phyloP scores from a whole-genome alignment of 2,797 vertebrate genomes.

The Xiphorhynchus erythropygius region DNA sequence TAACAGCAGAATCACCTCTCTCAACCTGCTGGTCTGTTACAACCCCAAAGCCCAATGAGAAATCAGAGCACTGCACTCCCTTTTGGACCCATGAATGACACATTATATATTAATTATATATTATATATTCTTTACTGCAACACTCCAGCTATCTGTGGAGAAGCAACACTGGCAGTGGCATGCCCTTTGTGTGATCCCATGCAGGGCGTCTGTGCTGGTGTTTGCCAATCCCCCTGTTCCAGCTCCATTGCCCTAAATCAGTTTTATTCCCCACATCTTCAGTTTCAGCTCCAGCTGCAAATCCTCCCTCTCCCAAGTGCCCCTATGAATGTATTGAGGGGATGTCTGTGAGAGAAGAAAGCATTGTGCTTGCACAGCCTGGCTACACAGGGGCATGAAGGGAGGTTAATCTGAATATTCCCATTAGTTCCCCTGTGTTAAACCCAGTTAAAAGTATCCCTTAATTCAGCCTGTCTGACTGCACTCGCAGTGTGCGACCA shows the following conservation, averaged over 20 bases:
- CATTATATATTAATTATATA: background rate
- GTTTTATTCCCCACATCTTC: background rate
- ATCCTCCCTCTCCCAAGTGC: background rate
- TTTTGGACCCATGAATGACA: background rate
- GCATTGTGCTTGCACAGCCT: background rate
- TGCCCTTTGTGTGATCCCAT: background rate
- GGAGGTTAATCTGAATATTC: conserved; percentile 33
- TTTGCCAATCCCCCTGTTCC: background rate
- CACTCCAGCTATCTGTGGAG: background rate
- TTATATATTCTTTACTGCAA: background rate
- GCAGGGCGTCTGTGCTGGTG: background rate
- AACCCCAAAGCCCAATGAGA: background rate
- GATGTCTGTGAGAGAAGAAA: background rate
- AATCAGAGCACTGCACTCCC: background rate
- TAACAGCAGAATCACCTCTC: background rate
- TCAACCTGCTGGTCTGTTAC: background rate
- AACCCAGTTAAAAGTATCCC: background rate
- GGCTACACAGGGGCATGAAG: background rate
- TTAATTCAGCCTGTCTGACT: conserved; percentile 7
- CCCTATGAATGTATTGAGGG: background rate
- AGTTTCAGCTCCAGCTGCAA: background rate
- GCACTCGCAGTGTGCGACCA: background rate
- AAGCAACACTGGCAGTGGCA: background rate
- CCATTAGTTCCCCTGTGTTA: conserved; percentile 33
- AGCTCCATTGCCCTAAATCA: background rate